Conservation (phyloP, 2,888 invertebrate species). For the Sycophila texana region DNA sequence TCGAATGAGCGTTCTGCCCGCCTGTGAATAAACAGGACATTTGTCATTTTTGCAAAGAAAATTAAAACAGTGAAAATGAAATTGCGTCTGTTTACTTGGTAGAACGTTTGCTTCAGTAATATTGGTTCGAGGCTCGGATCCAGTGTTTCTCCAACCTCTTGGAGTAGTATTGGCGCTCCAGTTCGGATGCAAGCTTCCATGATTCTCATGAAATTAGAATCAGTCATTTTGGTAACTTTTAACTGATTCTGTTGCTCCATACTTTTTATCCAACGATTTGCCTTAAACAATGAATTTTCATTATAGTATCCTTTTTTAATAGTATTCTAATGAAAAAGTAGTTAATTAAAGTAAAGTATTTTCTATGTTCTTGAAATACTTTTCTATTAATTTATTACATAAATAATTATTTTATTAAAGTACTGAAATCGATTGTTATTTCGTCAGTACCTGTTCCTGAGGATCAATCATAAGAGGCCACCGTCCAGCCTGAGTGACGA, state of each 20-base stretch:
- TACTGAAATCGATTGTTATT: neutral
- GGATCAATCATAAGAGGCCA: conserved; percentile 97
- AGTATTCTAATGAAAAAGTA: neutral
- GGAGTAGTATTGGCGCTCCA: conserved; percentile 90
- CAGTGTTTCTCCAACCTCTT: conserved; percentile 91
- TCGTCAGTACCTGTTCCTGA: conserved; percentile 86
- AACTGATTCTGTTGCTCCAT: conserved; percentile 88
- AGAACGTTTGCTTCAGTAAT: conserved; percentile 87
- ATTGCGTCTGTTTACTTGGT: conserved; percentile 77
- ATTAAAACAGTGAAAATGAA: neutral
- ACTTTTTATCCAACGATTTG: conserved; percentile 93
- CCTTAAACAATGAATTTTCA: conserved; percentile 76
- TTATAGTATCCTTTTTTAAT: neutral
- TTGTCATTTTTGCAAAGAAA: neutral
- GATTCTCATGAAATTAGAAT: conserved; percentile 84
- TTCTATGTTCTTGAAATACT: too few relatives aligned
- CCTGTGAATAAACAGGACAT: conserved; percentile 72
- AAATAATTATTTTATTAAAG: too few relatives aligned
- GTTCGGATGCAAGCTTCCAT: conserved; percentile 89
- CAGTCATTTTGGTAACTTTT: conserved; percentile 87
- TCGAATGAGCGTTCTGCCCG: conserved; percentile 88
- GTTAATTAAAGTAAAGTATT: neutral
- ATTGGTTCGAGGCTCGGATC: conserved; percentile 92
- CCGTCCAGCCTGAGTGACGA: conserved; percentile 87
- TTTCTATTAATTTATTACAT: too few relatives aligned